phyloP scores from a whole-genome alignment of 2,113 vertebrate genomes.

The Tretioscincus oriximinensis region DNA sequence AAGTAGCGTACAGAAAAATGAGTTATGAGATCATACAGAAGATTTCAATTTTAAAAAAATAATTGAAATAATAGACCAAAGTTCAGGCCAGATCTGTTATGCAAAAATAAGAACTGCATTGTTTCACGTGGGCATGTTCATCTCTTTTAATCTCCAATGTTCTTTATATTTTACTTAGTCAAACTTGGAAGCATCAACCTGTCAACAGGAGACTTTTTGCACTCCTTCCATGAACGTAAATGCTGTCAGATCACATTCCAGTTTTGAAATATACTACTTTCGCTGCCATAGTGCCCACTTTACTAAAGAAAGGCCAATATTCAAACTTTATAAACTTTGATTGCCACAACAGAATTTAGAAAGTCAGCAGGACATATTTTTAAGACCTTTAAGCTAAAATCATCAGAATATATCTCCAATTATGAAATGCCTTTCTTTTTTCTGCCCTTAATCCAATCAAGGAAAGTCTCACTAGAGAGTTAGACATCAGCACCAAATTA shows the following conservation, averaged over 20 bases:
- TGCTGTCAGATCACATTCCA: neutral
- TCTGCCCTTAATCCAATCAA: no score
- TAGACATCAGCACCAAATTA: no score
- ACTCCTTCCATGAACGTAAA: neutral
- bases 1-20: neutral
- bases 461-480: no score
- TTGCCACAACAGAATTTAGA: neutral
- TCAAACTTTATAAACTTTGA: neutral
- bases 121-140: neutral
- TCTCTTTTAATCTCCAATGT: neutral
- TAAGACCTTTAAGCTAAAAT: neutral
- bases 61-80: neutral
- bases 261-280: neutral
- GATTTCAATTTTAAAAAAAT: slow-evolving; percentile 4
- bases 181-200: neutral
- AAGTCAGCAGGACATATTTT: neutral
- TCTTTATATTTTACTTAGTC: slow-evolving; percentile 15
- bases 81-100: slow-evolving; percentile 11
- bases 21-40: neutral
- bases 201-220: neutral
- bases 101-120: neutral
- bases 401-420: no score
- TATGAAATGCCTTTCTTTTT: no score
- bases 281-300: neutral
- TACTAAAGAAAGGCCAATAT: neutral